phyloP scores from a whole-genome alignment of 1,140 invertebrate genomes.

The Drosophila elegans region DNA sequence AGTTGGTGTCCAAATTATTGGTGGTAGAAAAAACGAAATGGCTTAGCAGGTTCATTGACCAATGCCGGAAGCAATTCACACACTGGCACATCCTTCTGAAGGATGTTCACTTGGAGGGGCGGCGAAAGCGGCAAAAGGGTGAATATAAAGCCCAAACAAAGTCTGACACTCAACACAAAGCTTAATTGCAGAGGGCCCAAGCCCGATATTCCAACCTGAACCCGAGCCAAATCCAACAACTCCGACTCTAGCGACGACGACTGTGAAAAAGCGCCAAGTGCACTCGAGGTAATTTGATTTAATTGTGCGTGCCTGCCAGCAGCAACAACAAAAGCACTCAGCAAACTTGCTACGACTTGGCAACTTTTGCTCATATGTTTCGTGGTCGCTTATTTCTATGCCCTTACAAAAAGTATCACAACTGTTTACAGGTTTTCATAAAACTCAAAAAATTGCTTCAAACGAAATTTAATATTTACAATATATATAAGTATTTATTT shows the following conservation, averaged over 20 bases:
- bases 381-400: conserved; percentile 22
- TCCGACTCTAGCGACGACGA: conserved; percentile 7
- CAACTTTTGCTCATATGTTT: conserved; percentile 42
- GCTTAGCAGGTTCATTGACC: conserved; percentile 63
- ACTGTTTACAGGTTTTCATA: background rate
- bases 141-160: conserved; percentile 12
- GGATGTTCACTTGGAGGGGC: conserved; percentile 5
- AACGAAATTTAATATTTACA: no score
- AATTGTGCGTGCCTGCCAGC: conserved; percentile 71
- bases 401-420: conserved; percentile 6
- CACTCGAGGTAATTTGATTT: conserved; percentile 82
- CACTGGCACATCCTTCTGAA: conserved; percentile 8
- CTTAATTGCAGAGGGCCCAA: conserved; percentile 64
- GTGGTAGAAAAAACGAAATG: background rate
- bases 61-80: conserved; percentile 51
- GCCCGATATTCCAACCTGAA: conserved; percentile 3
- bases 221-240: conserved; percentile 2
- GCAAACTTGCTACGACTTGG: conserved; percentile 31
- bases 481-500: no score
- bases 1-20: conserved; percentile 8
- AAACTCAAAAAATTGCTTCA: no score
- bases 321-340: conserved; percentile 46
- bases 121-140: background rate
- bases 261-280: conserved; percentile 72
- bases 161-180: conserved; percentile 58